Base-by-base conservation (phyloP, 2,888 invertebrate genomes). In the Microplitis deprimator region DNA sequence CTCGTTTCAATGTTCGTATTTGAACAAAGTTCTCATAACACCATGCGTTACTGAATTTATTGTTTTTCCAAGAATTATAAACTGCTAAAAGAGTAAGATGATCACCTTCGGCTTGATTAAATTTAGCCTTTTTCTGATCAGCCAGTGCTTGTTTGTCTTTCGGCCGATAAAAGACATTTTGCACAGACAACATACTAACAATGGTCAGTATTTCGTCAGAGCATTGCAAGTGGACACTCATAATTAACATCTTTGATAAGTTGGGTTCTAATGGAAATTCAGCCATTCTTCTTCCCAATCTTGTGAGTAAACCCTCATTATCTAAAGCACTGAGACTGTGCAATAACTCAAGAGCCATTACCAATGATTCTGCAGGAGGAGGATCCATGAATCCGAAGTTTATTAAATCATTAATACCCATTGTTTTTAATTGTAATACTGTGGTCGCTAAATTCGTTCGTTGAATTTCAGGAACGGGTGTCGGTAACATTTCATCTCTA, bases 331-430 rank as follows among this genome's bases (percentile, higher is more conserved):
- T 97, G 3, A 99, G 92, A 5, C 98, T 98, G 90, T 99, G 98
- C 81, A 99, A 91, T 84, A 98, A 97, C 87, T 99, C 98, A 83
- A 99, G 91, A 16, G 99, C 99, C 94, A 98, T 98, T 79, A 99
- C 97, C 82, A 99, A 93, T 0, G 98, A 97, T 91, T 99, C 98
- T 20, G 98, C 97, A 0, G 99, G 98, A 38, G 99, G 99, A 0
- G 99, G 97, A 90, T 99, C 99, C 99, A 99, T 99, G 91, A 99
- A 99, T 91, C 99, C 99, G 90, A 99, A 99, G 89, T 98, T 96
- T 29, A 99, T 91, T 74, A 99, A 91, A 91, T 99, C 99, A 89
- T 99, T 99, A 85, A 99, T 99, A 39, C 99, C 99, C 99, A 99
- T 99, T 0, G 99, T 98, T 90, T 99, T 99, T 59, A 99, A 91